Base-by-base conservation (phyloP, 2,888 invertebrate species). In the Protophormia terraenovae region DNA sequence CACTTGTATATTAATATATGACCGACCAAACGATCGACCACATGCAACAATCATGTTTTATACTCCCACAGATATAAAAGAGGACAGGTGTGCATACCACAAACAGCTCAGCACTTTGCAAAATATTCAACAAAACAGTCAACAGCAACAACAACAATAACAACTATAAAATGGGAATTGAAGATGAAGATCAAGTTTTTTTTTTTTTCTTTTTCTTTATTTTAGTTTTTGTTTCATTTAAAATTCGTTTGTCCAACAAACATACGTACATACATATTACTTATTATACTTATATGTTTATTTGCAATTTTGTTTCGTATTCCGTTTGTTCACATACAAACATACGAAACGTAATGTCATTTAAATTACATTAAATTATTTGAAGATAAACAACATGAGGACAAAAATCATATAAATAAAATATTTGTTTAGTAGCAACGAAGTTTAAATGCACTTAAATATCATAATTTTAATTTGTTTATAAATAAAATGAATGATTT, bases 301-400 rank as follows among this genome's bases (percentile, higher is more conserved):
- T 14, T 12, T 47, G 19, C 19, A 41, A 3, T 12, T 7, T 32
- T 32, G 4, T 19, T 47, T 47, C 10, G 47, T 47, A 47, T 47
- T 47, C 19, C 47, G 16, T 19, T 19, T 58, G 7, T 45, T 72
- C 41, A 55, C 41, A 62, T 38, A 55, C 45, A 10, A 41, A 16
- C 24, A 67, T 50, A 69, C 75, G 60, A 72, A 81, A 62, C 73
- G 83, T 83, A 86, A 73, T 87, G 88, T 88, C 88, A 87, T 88
- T 87, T 88, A 88, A 88, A 87, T 88, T 88, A 88, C 88, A 86
- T 87, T 88, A 88, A 88, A 87, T 88, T 87, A 87, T 88, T 87
- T 87, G 88, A 84, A 82, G 82, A 87, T 84, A 87, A 88, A 86
- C 60, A 76, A 78, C 80, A 84, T 72, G 72, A 77, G 69, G 67